Evolutionary conservation across 2,888 invertebrate species (phyloP).

Genomic region (Lordiphosa andalusiaca): DNA sequence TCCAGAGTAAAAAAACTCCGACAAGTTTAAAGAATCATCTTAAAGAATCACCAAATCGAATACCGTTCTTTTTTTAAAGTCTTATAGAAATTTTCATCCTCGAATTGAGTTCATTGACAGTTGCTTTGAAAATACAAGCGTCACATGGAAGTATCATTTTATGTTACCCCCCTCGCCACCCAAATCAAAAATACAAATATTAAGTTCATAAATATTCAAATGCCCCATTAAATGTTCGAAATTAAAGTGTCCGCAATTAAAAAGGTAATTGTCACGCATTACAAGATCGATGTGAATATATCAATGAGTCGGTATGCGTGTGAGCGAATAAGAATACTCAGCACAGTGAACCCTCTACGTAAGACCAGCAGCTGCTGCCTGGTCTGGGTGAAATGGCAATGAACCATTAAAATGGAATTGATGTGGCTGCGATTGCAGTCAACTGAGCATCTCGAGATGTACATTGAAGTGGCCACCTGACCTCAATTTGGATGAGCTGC

Average conservation of each 20-base stretch:
- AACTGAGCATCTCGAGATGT: constrained; percentile 31
- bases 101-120: no score
- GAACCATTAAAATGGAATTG: constrained; percentile 42
- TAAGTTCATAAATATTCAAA: constrained; percentile 30
- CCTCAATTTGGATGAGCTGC: constrained; percentile 9
- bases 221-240: constrained; percentile 33
- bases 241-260: constrained; percentile 1
- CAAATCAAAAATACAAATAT: constrained; percentile 13
- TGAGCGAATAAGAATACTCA: constrained; percentile 6
- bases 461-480: constrained; percentile 12
- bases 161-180: no score
- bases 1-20: no score
- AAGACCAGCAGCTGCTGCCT: constrained; percentile 39
- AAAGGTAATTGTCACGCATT: constrained; percentile 64
- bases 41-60: no score
- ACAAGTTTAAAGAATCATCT: no score
- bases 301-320: constrained; percentile 25
- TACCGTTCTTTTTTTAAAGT: no score
- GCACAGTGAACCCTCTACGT: constrained; percentile 55
- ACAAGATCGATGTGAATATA: constrained; percentile 28
- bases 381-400: constrained; percentile 65
- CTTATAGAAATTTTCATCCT: no score
- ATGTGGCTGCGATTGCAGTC: constrained; percentile 24
- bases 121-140: no score
- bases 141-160: no score